Base-by-base conservation (phyloP, 2,113 vertebrate species). In the Thoracochromis brauschi region DNA sequence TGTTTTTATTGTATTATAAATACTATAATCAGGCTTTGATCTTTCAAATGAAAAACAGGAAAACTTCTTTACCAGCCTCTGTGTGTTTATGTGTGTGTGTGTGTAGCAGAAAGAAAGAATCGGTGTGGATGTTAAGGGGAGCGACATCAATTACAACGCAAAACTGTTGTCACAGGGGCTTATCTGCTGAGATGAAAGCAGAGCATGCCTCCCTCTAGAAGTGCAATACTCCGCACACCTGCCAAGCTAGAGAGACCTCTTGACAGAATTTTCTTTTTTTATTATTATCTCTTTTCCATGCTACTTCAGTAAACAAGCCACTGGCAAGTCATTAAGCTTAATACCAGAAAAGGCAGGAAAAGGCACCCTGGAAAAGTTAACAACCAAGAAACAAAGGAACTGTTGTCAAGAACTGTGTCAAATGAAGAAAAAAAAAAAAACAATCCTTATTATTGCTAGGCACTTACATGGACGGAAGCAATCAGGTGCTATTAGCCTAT, bases 301-400 rank as follows among this genome's bases (percentile, higher is more conserved):
- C 84, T 85, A 60, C 86, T 89, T 88, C 29, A 80, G 92, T 95
- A 95, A 95, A 94, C 91, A 95, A 91, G 85, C 90, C 86, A 88
- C 84, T 51, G 83, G 94, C 91, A 90, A 89, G 88, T 89, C 81
- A 93, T 92, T 92, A 94, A 82, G 71, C 71, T 68, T 82, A 82
- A 89, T 78, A 87, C 45, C 10, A 53, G 83, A 33, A 86, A 40
- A 65, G 53, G 58, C 38, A 90, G 33, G 55, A 63, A 94, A 92
- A 94, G 26, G 81, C 35, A n/a, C 86, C 79, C 85, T 91, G 92
- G 90, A 94, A 95, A 96, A 95, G 87, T 95, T 94, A 92, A 95
- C 94, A 95, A 91, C 91, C 82, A 83, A 58, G 82, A 95, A 95
- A 94, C 94, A 95, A 95, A 93, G 91, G 91, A 91, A 87, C 78